A percentile compares a stretch with the other conserved stretches of the same genome.
phyloP scores from a whole-genome alignment of 2,888 invertebrate genomes.

The Cantharis flavilabris region DNA sequence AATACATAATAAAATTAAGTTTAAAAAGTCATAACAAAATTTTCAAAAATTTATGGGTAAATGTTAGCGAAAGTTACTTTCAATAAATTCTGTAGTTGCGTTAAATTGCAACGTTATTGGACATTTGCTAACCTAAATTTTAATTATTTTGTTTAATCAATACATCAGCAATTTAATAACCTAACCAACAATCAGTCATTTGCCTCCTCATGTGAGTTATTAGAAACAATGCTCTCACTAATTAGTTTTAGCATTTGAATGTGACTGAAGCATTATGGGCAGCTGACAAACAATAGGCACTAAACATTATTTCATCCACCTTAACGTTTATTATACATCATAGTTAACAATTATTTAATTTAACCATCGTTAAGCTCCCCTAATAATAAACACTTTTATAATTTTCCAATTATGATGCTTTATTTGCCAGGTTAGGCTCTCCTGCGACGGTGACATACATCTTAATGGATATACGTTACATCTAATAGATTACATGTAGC shows the following conservation, averaged over 20 bases:
- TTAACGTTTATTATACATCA: not conserved
- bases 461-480: constrained; percentile 13
- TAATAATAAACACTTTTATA: not conserved
- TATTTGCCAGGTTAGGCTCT: constrained; percentile 2
- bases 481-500: constrained; percentile 16
- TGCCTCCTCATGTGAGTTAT: constrained; percentile 20
- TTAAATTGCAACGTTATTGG: constrained; percentile 2
- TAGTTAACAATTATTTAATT: not conserved
- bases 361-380: not conserved
- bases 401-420: not conserved
- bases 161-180: constrained; percentile 13
- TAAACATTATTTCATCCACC: constrained; percentile 6
- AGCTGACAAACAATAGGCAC: constrained; percentile 10
- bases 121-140: constrained; percentile 7
- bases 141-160: constrained; percentile 10
- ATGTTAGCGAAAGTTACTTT: not conserved
- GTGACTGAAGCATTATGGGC: constrained; percentile 5
- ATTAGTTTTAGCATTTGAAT: constrained; percentile 21
- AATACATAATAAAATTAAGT: not conserved
- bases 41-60: constrained; percentile 9
- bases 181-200: constrained; percentile 16
- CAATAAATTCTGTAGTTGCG: not conserved
- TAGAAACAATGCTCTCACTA: constrained; percentile 17
- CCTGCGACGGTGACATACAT: constrained; percentile 7
- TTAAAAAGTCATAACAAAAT: not conserved